Percentiles rank a stretch among this genome's conserved stretches.
Conservation (phyloP, 2,888 invertebrate genomes). For the Heliothis peltigera region DNA sequence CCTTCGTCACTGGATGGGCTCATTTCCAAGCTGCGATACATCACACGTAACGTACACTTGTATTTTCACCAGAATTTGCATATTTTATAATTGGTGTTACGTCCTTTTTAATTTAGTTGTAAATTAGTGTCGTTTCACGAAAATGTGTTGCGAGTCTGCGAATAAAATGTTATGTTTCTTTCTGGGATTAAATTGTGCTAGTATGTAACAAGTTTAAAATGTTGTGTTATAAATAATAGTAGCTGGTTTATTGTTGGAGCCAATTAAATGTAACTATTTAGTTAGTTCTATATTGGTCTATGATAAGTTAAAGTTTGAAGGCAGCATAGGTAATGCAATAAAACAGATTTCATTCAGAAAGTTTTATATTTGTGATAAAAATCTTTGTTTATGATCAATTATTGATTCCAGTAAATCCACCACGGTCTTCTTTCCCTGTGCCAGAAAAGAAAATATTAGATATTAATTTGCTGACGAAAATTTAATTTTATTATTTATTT, state of each 20-base stretch:
- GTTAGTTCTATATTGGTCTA: neutral
- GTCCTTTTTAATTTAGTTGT: constrained; percentile 53
- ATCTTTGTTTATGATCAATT: neutral
- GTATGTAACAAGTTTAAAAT: constrained; percentile 5
- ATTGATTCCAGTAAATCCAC: neutral
- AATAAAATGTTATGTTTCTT: constrained; percentile 18
- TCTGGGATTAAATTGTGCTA: constrained; percentile 13
- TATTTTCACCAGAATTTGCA: constrained; percentile 35
- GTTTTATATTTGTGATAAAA: neutral
- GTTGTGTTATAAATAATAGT: neutral
- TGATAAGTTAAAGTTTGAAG: neutral
- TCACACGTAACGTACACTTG: constrained; percentile 23
- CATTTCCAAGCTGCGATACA: constrained; percentile 1
- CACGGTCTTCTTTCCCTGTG: constrained; percentile 7
- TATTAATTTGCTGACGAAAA: too few relatives aligned
- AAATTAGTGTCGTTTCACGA: constrained; percentile 43
- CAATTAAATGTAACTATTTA: neutral
- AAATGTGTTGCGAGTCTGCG: constrained; percentile 27
- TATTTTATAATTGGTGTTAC: constrained; percentile 42
- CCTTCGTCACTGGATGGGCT: neutral
- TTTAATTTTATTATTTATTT: too few relatives aligned
- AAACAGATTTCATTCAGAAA: neutral
- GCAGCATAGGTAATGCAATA: neutral
- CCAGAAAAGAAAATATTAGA: constrained; percentile 3
- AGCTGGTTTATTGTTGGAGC: constrained; percentile 11